Conservation (phyloP, 2,797 vertebrate species). For the Tenualosa thibaudeaui region DNA sequence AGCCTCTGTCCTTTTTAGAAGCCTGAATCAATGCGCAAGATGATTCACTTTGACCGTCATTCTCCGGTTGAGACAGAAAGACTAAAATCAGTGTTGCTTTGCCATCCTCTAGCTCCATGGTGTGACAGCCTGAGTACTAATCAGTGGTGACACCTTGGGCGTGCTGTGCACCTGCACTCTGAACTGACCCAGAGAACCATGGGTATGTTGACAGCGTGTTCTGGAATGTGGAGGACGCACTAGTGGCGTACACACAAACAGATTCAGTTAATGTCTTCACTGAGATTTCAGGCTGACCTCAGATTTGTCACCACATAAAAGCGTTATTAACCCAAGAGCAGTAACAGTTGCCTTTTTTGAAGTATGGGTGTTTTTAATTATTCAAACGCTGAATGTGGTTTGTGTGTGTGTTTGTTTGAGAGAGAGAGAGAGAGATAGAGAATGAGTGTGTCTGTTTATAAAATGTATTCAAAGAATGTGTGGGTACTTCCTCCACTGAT, state of each 20-base stretch:
- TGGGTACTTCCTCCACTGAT: conserved; percentile 13
- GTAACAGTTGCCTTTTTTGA: conserved; percentile 16
- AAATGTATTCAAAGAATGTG: conserved; percentile 24
- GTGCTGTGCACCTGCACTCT: neutral
- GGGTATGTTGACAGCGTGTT: neutral
- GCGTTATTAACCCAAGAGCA: neutral
- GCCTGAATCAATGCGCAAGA: neutral
- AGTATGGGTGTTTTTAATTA: neutral
- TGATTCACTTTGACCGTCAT: neutral
- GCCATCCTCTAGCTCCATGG: neutral
- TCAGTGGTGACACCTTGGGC: neutral
- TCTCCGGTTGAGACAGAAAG: neutral
- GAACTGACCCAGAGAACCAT: neutral
- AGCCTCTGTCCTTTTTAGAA: neutral
- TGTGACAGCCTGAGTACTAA: neutral
- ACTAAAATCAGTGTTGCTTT: neutral
- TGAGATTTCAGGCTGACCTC: neutral
- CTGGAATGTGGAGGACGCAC: neutral
- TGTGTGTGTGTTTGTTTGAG: neutral
- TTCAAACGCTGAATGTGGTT: neutral
- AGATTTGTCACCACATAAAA: neutral
- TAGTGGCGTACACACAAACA: neutral
- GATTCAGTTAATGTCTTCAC: neutral
- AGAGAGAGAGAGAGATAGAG: too few species aligned
- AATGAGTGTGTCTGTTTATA: neutral